These are phyloP conservation scores for Odontocolon sp. DNA, from an alignment of 2,888 invertebrate species.

Conservation along the genomic window DNA sequence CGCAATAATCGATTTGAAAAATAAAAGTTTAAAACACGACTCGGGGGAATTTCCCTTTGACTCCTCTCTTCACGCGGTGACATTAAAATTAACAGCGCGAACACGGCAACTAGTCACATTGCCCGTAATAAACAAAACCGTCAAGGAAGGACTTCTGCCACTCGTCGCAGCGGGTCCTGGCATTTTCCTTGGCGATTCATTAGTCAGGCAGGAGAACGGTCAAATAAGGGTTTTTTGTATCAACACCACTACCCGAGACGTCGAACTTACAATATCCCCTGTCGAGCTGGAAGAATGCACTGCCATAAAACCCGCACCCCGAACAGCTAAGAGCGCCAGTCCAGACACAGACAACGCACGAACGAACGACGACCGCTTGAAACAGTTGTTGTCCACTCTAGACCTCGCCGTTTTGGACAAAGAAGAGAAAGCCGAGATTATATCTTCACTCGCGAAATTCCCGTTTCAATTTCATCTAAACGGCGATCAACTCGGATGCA, in stretches of 20 bases:
- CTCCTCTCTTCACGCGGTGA: not conserved
- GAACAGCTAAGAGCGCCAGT: too few species aligned
- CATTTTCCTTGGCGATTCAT: too few species aligned
- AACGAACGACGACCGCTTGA: too few species aligned
- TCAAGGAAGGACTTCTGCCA: not conserved
- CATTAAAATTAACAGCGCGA: not conserved
- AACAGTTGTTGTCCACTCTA: not conserved
- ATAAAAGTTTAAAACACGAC: not conserved
- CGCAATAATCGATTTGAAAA: not conserved
- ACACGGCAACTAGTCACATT: not conserved
- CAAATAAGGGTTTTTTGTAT: too few species aligned
- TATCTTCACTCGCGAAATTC: not conserved
- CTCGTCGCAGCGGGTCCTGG: not conserved
- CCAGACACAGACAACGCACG: too few species aligned
- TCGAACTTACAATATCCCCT: too few species aligned
- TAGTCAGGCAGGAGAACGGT: too few species aligned
- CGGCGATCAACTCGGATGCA: too few species aligned
- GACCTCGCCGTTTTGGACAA: not conserved
- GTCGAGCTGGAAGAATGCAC: too few species aligned
- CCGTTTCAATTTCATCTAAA: not conserved
- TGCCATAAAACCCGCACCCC: too few species aligned
- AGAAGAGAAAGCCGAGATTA: not conserved
- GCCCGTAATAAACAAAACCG: not conserved
- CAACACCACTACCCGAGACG: too few species aligned
- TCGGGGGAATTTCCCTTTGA: not conserved